Evolutionary conservation across 2,113 vertebrate genomes (phyloP).

Genomic region (Sinosuthora webbiana): DNA sequence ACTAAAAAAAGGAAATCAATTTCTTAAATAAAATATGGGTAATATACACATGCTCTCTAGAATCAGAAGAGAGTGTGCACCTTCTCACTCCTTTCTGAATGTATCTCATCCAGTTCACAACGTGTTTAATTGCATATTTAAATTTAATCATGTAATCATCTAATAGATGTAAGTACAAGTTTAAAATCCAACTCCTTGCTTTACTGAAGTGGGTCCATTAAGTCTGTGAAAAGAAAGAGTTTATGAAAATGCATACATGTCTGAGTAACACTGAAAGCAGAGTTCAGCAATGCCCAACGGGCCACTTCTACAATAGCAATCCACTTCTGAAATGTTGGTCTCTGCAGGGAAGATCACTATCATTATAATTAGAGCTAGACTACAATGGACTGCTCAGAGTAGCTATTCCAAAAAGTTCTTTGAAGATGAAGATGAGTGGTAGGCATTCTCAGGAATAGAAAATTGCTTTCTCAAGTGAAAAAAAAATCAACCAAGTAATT

Average conservation of each 20-base stretch:
- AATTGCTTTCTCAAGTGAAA: constrained; percentile 16
- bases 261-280: constrained; percentile 4
- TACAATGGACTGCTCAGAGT: constrained; percentile 24
- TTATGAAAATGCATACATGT: constrained; percentile 10
- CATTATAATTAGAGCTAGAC: constrained; percentile 44
- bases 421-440: constrained; percentile 44
- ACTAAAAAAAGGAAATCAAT: neutral
- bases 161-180: neutral
- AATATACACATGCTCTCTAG: neutral
- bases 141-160: neutral
- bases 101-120: neutral
- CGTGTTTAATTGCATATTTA: constrained; percentile 3
- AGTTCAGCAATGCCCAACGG: constrained; percentile 50
- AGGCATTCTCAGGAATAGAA: constrained; percentile 25
- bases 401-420: constrained; percentile 42
- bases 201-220: neutral
- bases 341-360: constrained; percentile 59
- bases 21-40: neutral
- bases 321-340: constrained; percentile 31
- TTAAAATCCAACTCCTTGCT: neutral
- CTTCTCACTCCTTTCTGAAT: neutral
- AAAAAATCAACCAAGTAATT: neutral
- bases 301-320: constrained; percentile 32
- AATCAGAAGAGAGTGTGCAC: neutral
- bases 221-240: constrained; percentile 9